Conservation (phyloP, 2,888 invertebrate species). For the Helicoverpa assulta region DNA sequence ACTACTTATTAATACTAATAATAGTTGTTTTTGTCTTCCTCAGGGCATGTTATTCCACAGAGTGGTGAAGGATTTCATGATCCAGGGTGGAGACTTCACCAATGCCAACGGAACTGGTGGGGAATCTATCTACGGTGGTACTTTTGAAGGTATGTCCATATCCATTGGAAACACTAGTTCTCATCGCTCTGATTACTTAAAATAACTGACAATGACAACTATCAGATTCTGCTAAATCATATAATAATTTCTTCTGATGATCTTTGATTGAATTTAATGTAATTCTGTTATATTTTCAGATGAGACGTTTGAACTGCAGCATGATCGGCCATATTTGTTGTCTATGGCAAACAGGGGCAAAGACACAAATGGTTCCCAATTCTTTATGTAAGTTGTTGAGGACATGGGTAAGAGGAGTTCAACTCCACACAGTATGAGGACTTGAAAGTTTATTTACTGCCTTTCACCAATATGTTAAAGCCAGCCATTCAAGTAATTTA, state of each 20-base stretch:
- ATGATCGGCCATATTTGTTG: slow-evolving; percentile 96
- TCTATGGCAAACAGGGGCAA: slow-evolving; percentile 99
- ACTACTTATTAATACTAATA: too few species aligned
- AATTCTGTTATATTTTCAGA: slow-evolving; percentile 90
- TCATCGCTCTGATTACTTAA: too few species aligned
- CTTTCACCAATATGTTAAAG: not conserved
- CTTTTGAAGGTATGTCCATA: slow-evolving; percentile 96
- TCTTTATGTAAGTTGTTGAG: slow-evolving; percentile 97
- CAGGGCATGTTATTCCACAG: slow-evolving; percentile 96
- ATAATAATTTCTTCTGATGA: too few species aligned
- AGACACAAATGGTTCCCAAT: slow-evolving; percentile 99
- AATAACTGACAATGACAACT: too few species aligned
- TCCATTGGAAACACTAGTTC: too few species aligned
- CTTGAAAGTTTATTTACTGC: too few species aligned
- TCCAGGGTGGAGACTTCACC: slow-evolving; percentile 97
- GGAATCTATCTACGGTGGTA: slow-evolving; percentile 99
- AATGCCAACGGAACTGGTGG: slow-evolving; percentile 99
- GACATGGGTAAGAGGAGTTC: slow-evolving; percentile 68
- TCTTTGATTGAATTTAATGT: too few species aligned
- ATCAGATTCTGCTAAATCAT: too few species aligned
- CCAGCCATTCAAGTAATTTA: too few species aligned
- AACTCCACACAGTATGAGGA: too few species aligned
- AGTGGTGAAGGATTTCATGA: slow-evolving; percentile 99
- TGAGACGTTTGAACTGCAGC: slow-evolving; percentile 97
- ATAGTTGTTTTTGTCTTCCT: slow-evolving; percentile 17